Evolutionary conservation across 2,113 vertebrate genomes (phyloP).

Genomic region (Delphinus delphis): DNA sequence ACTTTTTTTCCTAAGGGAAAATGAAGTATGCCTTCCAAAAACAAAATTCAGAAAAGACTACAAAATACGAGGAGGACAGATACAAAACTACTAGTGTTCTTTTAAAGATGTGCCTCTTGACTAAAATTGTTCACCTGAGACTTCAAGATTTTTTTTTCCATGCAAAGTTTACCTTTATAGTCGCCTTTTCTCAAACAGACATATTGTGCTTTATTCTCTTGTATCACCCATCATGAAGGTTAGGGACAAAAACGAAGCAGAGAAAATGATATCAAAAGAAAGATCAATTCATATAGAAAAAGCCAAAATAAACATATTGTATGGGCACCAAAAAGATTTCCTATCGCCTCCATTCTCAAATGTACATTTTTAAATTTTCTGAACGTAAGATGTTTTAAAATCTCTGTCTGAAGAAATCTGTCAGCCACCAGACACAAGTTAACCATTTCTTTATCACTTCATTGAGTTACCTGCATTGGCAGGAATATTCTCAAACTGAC

Average conservation of each 20-base stretch:
- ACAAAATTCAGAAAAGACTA: neutral
- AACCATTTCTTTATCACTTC: neutral
- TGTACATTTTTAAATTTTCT: constrained; percentile 21
- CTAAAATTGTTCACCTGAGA: neutral
- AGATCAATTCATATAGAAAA: neutral
- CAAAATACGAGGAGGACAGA: neutral
- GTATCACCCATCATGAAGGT: neutral
- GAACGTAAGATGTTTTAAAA: constrained; percentile 21
- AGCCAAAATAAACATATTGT: neutral
- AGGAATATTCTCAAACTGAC: neutral
- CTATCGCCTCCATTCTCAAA: constrained; percentile 22
- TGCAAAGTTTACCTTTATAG: neutral
- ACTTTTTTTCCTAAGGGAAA: neutral
- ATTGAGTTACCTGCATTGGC: neutral
- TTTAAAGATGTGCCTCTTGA: neutral
- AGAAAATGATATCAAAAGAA: neutral
- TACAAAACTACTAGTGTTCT: neutral
- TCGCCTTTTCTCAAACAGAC: neutral
- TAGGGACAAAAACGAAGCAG: neutral
- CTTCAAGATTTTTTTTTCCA: neutral
- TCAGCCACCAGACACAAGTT: neutral
- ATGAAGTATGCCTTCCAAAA: neutral
- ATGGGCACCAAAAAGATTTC: neutral
- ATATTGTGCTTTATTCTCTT: neutral
- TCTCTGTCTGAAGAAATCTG: neutral